phyloP scores from a whole-genome alignment of 2,797 vertebrate genomes.

The Cygnus olor region DNA sequence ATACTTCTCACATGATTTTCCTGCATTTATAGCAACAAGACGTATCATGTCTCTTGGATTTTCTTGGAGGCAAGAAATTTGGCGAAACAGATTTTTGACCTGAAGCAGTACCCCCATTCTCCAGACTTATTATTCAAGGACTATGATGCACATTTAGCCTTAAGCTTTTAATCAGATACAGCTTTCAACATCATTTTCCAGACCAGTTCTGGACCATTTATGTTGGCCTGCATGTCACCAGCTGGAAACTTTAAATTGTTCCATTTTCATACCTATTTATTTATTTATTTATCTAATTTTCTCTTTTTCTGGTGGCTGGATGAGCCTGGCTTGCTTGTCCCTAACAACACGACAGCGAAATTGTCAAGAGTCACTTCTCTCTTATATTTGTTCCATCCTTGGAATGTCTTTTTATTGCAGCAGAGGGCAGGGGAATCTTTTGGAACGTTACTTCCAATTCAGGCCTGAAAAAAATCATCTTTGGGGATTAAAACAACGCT shows the following conservation, averaged over 20 bases:
- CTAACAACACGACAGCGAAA: neutral
- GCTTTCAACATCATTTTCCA: neutral
- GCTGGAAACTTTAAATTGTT: neutral
- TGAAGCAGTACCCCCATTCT: neutral
- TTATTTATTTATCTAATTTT: neutral
- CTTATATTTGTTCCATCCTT: neutral
- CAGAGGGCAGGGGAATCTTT: neutral
- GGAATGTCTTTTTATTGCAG: neutral
- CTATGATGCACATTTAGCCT: neutral
- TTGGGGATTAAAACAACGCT: neutral
- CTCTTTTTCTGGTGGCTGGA: neutral
- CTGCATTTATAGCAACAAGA: neutral
- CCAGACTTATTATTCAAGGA: neutral
- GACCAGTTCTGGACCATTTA: neutral
- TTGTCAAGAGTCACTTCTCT: neutral
- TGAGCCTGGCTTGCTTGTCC: neutral
- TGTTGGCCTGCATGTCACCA: neutral
- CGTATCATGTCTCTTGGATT: neutral
- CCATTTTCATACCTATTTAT: neutral
- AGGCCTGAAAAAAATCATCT: rapidly evolving
- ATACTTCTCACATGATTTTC: rapidly evolving
- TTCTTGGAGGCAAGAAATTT: neutral
- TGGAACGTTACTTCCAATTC: neutral
- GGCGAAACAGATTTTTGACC: neutral
- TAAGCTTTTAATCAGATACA: neutral